phyloP scores from a whole-genome alignment of 2,797 vertebrate species.

The Anniella stebbinsi region DNA sequence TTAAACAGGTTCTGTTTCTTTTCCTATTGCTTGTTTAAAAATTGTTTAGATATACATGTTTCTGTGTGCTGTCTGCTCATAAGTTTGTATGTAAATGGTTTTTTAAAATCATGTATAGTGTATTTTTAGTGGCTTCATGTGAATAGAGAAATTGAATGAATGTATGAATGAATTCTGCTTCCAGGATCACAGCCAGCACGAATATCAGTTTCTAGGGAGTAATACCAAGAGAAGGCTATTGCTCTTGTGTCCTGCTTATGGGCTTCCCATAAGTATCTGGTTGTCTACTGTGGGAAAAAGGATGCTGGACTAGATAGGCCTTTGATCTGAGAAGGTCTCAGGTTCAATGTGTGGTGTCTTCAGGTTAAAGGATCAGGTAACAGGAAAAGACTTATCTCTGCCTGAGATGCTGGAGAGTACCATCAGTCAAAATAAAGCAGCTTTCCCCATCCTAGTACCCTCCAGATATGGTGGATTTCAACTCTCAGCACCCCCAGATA shows the following conservation, averaged over 20 bases:
- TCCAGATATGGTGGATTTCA: background rate
- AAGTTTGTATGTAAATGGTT: too few species aligned
- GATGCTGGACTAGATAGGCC: background rate
- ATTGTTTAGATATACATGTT: too few species aligned
- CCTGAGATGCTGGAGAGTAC: background rate
- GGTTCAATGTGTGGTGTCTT: background rate
- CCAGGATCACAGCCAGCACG: background rate
- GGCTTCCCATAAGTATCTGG: background rate
- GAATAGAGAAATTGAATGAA: too few species aligned
- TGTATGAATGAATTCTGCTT: background rate
- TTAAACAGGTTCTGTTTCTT: too few species aligned
- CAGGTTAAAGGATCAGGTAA: background rate
- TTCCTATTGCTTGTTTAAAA: too few species aligned
- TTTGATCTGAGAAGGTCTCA: background rate
- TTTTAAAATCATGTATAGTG: too few species aligned
- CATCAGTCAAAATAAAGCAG: background rate
- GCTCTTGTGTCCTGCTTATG: background rate
- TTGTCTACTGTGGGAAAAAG: background rate
- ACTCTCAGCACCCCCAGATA: too few species aligned
- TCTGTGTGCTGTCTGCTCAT: too few species aligned
- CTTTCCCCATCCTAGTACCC: background rate
- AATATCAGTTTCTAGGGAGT: background rate
- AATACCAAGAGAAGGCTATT: rapidly evolving
- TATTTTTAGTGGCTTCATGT: too few species aligned
- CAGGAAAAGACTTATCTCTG: background rate